Base-by-base conservation (phyloP, 1,140 invertebrate species). In the Micrasema minimum region DNA sequence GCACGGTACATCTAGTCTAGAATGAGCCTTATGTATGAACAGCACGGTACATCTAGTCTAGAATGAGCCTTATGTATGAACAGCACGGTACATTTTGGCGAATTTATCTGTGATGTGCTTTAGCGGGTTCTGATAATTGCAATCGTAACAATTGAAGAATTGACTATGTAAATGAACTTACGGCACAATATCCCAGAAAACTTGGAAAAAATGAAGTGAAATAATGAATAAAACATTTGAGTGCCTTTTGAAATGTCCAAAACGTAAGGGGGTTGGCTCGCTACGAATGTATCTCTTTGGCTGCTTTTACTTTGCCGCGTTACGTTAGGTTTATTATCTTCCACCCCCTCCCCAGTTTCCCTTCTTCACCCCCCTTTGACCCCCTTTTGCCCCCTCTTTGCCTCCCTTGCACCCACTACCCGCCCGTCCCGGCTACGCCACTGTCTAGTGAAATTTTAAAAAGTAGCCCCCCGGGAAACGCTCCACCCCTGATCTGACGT, bases 271-370 rank as follows among this genome's bases (percentile, higher is more conserved):
- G 26, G 51, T n/a, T 37, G 12, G 20, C 22, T 12, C 46, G 12
- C 12, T 55, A 55, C 51, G 51, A 35, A 31, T 55, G 20, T 61
- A 20, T 61, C 37, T 61, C 57, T 43, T 61, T 61, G 35, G 35
- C 57, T 31, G 18, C 38, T 43, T 41, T 43, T 43, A 41, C 57
- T 61, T 61, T 61, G 57, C 14, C 57, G 35, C 35, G 57, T 61
- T 41, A 61, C 51, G 57, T 43, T 41, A 43, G 57, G 57, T 61
- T 61, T 61, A 61, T 61, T 61, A 61, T 61, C 57, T 43, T 18
- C 57, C 57, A 12, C 16, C 57, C 38, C 38, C 57, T n/a, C 5
- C 35, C 57, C 57, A 20, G 1, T 7, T 26, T 9, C n/a, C n/a
- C n/a, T n/a, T n/a, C n/a, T n/a, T 20, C 23, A 2, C 26, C 26